phyloP scores from a whole-genome alignment of 2,797 vertebrate species.

The Amazona finschi region DNA sequence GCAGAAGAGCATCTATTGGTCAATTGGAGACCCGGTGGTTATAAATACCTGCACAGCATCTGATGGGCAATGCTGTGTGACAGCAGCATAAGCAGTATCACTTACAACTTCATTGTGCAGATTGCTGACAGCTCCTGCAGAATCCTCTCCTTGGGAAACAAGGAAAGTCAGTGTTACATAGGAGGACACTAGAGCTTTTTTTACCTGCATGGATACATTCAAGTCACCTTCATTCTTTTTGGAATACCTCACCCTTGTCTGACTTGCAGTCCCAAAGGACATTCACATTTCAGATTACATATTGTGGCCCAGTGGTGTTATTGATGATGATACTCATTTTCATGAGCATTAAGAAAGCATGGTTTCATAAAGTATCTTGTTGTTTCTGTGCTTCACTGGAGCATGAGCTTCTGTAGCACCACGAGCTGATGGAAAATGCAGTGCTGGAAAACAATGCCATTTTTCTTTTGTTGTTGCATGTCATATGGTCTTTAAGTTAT shows the following conservation, averaged over 20 bases:
- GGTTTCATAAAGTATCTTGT: background rate
- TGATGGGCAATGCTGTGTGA: background rate
- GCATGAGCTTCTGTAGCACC: background rate
- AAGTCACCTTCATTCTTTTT: background rate
- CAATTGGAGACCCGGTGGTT: background rate
- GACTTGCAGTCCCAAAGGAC: background rate
- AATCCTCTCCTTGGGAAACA: constrained; percentile 7
- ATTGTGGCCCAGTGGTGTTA: background rate
- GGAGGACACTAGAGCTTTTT: background rate
- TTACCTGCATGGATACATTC: background rate
- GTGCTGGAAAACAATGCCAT: background rate
- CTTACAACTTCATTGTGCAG: background rate
- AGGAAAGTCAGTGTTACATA: background rate
- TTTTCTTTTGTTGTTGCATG: background rate
- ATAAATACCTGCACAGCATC: background rate
- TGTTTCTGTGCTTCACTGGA: constrained; percentile 16
- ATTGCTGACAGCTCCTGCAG: constrained; percentile 27
- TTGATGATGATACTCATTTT: background rate
- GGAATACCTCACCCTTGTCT: background rate
- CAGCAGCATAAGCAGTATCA: background rate
- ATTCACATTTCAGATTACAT: background rate
- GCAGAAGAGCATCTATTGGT: background rate
- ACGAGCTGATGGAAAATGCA: background rate
- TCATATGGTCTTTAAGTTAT: background rate
- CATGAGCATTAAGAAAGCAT: background rate